Percentiles rank a stretch among this genome's conserved stretches.
Conservation (phyloP, 2,888 invertebrate genomes). For the Tortrix viridana region DNA sequence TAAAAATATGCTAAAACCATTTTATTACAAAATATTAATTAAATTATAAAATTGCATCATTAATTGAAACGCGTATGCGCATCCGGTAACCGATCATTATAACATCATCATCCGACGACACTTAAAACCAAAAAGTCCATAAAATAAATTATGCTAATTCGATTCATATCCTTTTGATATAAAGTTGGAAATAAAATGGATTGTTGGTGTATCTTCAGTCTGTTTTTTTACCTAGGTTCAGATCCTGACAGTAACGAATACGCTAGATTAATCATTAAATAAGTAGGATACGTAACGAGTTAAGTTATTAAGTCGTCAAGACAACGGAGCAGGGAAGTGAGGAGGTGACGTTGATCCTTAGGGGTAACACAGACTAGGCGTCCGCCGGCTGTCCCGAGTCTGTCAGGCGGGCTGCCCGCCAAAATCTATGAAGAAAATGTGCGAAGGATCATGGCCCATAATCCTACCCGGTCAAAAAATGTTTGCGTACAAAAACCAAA, state of each 20-base stretch:
- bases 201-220: too few relatives aligned
- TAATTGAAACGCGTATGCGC: conserved; percentile 18
- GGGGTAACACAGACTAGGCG: too few relatives aligned
- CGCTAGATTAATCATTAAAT: conserved; percentile 22
- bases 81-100: conserved; percentile 10
- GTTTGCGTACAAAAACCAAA: too few relatives aligned
- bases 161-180: too few relatives aligned
- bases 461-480: too few relatives aligned
- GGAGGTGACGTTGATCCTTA: conserved; percentile 2
- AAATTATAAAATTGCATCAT: conserved; percentile 4
- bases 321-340: conserved; percentile 6
- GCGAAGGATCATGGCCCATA: too few relatives aligned
- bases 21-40: background rate
- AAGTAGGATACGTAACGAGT: conserved; percentile 25
- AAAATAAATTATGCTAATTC: too few relatives aligned
- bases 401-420: too few relatives aligned
- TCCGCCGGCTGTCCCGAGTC: too few relatives aligned
- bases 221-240: background rate
- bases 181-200: too few relatives aligned
- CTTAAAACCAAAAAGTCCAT: too few relatives aligned
- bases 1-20: background rate
- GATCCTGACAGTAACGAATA: conserved; percentile 24
- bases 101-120: conserved; percentile 20
- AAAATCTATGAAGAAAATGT: too few relatives aligned
- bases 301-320: conserved; percentile 21